phyloP scores from a whole-genome alignment of 2,113 vertebrate species.

The Nothobranchius furzeri region DNA sequence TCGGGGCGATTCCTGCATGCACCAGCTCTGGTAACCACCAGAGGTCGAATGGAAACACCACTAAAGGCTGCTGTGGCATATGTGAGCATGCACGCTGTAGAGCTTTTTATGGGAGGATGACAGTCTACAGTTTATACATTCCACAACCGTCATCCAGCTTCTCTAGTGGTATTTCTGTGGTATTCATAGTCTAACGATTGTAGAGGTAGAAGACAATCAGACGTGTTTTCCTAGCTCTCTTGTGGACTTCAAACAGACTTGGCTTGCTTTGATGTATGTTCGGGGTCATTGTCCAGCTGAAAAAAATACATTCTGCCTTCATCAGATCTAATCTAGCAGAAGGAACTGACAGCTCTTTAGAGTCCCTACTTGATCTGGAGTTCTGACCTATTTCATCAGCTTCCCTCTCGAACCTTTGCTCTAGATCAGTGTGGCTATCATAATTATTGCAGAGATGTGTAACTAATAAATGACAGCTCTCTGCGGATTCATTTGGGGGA shows the following conservation, averaged over 20 bases:
- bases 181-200: slow-evolving; percentile 9
- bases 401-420: slow-evolving; percentile 18
- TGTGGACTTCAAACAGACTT: slow-evolving; percentile 26
- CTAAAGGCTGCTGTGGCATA: neutral
- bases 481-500: slow-evolving; percentile 44
- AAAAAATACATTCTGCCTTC: neutral
- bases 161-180: neutral
- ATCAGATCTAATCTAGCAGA: neutral
- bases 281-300: slow-evolving; percentile 8
- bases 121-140: neutral
- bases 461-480: slow-evolving; percentile 50
- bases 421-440: slow-evolving; percentile 49
- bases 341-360: neutral
- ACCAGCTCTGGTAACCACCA: no score
- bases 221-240: slow-evolving; percentile 8
- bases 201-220: neutral
- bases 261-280: slow-evolving; percentile 26
- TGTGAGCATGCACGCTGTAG: neutral
- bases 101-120: neutral
- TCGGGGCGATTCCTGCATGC: no score
- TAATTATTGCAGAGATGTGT: slow-evolving; percentile 55
- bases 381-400: slow-evolving; percentile 10
- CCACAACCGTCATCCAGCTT: neutral
- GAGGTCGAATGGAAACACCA: no score
- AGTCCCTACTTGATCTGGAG: neutral